Percentiles rank a stretch among this genome's conserved stretches.
Evolutionary conservation across 2,113 vertebrate species (phyloP).

Genomic region (Elaphurus davidianus): DNA sequence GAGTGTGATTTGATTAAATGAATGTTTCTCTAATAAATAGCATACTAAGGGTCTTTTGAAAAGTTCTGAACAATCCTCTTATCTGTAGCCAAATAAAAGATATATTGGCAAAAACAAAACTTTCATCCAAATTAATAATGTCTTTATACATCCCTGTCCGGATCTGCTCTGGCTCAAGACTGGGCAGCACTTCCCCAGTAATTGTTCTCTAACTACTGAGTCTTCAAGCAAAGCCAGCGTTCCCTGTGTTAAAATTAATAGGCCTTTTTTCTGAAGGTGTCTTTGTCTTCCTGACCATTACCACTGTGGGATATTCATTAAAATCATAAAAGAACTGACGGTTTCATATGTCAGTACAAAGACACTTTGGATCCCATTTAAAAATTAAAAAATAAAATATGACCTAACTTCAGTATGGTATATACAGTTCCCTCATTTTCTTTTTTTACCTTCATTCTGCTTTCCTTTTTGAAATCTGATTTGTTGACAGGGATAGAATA

Average conservation of each 20-base stretch:
- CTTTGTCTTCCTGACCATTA: conserved; percentile 13
- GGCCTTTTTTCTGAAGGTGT: not conserved
- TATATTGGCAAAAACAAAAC: conserved; percentile 75
- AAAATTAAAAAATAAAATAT: conserved; percentile 39
- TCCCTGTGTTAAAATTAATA: not conserved
- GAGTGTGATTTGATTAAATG: conserved; percentile 83
- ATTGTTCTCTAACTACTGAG: conserved; percentile 20
- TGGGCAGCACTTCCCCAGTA: conserved; percentile 33
- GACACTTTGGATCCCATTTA: not conserved
- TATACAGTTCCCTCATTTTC: not conserved
- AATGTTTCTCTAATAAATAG: conserved; percentile 80
- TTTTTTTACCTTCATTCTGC: not conserved
- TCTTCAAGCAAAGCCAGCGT: not conserved
- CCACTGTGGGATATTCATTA: not conserved
- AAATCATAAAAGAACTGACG: not conserved
- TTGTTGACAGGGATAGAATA: not conserved
- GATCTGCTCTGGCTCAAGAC: conserved; percentile 44
- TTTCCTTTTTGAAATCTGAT: conserved; percentile 16
- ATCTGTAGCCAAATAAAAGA: conserved; percentile 82
- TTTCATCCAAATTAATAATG: conserved; percentile 52
- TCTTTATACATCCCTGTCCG: conserved; percentile 64
- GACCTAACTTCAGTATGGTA: not conserved
- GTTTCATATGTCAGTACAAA: not conserved
- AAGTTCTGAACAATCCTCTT: conserved; percentile 71
- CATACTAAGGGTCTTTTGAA: conserved; percentile 76